Conservation (phyloP, 2,888 invertebrate species). For the Nephrotoma flavescens region DNA sequence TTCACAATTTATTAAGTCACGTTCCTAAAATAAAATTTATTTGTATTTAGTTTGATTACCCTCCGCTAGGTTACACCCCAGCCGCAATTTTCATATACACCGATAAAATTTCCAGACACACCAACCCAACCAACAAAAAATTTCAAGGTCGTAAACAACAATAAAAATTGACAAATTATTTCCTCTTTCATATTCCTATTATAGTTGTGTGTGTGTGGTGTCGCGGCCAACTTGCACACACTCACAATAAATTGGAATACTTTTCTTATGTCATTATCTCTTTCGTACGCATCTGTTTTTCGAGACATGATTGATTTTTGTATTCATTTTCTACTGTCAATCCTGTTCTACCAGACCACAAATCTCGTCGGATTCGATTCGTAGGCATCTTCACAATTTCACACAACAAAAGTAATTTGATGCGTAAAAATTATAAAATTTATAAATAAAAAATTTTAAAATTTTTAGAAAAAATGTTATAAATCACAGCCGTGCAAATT, state of each 20-base stretch:
- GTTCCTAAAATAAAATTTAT: too few relatives aligned
- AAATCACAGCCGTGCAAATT: neutral
- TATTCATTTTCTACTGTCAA: neutral
- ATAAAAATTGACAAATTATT: neutral
- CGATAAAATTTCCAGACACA: neutral
- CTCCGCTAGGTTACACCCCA: neutral
- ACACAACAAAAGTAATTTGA: neutral
- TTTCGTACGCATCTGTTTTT: neutral
- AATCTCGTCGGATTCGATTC: neutral
- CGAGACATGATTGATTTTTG: neutral
- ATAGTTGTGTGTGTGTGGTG: neutral
- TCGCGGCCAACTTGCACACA: neutral
- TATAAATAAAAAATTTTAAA: neutral
- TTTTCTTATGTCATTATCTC: neutral
- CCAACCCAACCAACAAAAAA: neutral
- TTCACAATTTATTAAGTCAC: neutral
- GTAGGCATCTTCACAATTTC: neutral
- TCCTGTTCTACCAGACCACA: neutral
- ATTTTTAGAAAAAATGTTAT: neutral
- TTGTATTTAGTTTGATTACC: neutral
- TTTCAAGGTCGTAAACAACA: neutral
- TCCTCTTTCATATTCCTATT: neutral
- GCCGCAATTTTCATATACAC: neutral
- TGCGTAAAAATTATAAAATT: neutral
- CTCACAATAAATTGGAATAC: neutral